Evolutionary conservation across 2,888 invertebrate genomes (phyloP), one percentile per base, ranked within the genome.

Genomic region (Pollenia griseotomentosa): DNA sequence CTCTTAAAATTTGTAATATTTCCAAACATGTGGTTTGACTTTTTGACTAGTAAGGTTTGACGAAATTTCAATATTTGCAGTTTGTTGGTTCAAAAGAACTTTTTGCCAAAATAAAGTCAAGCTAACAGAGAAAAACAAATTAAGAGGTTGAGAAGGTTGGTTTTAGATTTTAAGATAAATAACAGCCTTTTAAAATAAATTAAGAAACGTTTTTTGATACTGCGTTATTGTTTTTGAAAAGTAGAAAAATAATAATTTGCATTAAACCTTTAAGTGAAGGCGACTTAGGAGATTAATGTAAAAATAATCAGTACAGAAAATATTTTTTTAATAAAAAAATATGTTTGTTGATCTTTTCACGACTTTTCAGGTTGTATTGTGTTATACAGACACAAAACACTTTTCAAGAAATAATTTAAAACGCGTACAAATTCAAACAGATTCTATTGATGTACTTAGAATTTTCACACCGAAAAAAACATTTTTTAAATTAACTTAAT

Each of bases 1-100:
- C n/a, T 23, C 33, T 66, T 57, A 40, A 6, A 66, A 51, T 66
- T 81, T 65, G n/a, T 42, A 23, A 57, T 66, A 40, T 57, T 48
- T 65, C 1, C 57, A 66, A 74, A 73, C 53, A 53, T 68, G 51
- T 46, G 68, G 68, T 70, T 61, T 83, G 68, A 63, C 68, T 61
- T 61, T 68, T 70, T 46, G 57, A 74, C 65, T 65, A 59, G 5
- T 16, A 8, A 71, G n/a, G 44, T 42, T 66, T 74, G 23, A 8
- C 10, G 0, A 40, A 61, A n/a, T 75, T 59, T 74, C 12, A 9
- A 14, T 70, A 51, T 61, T 53, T 46, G 51, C 55, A 70, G 33
- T 46, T 12, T 16, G 55, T 65, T 55, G 55, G 12, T 42, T 66
- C 40, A 1, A n/a, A 48, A 46, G 19, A 57, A 46, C 6, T 48